Percentiles rank a stretch among this genome's conserved stretches.
Evolutionary conservation across 2,888 invertebrate genomes (phyloP).

Genomic region (Drosophila rubida): DNA sequence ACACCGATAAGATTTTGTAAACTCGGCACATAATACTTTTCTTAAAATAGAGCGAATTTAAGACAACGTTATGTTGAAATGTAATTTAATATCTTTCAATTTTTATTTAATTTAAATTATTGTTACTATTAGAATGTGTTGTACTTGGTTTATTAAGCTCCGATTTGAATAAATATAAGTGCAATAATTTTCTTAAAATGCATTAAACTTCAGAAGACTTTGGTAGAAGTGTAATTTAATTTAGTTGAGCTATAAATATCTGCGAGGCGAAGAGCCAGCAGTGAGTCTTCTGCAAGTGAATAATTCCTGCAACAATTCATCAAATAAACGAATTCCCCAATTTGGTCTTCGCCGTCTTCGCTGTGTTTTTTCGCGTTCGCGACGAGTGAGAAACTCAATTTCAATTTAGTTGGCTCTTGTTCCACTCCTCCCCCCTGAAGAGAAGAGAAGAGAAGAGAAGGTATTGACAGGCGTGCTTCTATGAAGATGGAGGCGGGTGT

Average conservation of each 20-base stretch:
- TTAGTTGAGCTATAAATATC: neutral
- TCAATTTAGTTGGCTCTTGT: constrained; percentile 44
- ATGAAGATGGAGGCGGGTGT: constrained; percentile 65
- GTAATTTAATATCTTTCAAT: no score
- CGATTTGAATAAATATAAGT: no score
- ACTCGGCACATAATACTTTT: no score
- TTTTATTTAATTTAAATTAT: no score
- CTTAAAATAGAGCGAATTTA: no score
- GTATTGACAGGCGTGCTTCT: constrained; percentile 46
- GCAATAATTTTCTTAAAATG: no score
- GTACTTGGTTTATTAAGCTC: no score
- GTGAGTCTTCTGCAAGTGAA: constrained; percentile 8
- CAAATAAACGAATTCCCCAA: constrained; percentile 43
- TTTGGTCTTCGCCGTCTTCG: constrained; percentile 4
- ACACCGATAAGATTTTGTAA: no score
- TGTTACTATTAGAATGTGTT: no score
- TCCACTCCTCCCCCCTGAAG: constrained; percentile 5
- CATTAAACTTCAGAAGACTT: no score
- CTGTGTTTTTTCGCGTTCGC: constrained; percentile 4
- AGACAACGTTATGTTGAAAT: no score
- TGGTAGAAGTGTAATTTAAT: neutral
- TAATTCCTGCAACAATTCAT: constrained; percentile 50
- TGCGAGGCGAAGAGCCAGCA: neutral
- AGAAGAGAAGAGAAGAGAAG: no score
- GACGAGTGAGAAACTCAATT: constrained; percentile 15